Base-by-base conservation (phyloP, 2,888 invertebrate genomes). In the Eurytoma adleriae region DNA sequence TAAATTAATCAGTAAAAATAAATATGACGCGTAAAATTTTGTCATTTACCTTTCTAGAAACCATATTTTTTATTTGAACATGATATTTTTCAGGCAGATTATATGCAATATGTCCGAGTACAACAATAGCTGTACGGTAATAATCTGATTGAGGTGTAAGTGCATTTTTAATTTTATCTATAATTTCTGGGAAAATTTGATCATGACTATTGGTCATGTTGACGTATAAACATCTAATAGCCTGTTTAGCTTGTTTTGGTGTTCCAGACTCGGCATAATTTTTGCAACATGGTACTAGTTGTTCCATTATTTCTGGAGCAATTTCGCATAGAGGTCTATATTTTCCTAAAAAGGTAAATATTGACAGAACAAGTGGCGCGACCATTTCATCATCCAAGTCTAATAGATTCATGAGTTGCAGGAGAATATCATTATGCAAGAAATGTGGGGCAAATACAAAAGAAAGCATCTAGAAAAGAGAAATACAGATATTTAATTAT, bases 171-270 rank as follows among this genome's bases (percentile, higher is more conserved):
- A 97, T 92, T 79, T 94, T 94, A 85, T 97, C 97, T 87, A 97
- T 92, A 85, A 97, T 96, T 85, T 95, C 95, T 2, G 95, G 95
- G 91, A 97, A 97, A 84, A 96, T 94, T 75, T 94, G 93, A 85
- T 95, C 96, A 88, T 94, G 94, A 87, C 94, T 91, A 72, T 91
- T 91, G 12, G 93, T 92, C 92, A 96, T 95, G 91, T 97, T 97
- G 67, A 96, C 95, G 90, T 94, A 96, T 74, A 99, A 94, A 91
- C 98, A 99, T 84, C 97, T 94, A 81, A 99, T 96, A 3, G 99
- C 98, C 87, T 98, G 98, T 91, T 99, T 99, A 7, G 98, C 98
- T 91, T 99, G 98, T 91, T 98, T 98, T 0, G 97, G 96, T 3
- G 97, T 96, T 14, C 99, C 99, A 62, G 94, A 94, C 86, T 96